Base-by-base conservation (phyloP, 2,888 invertebrate genomes). In the Sylvicola cinctus region DNA sequence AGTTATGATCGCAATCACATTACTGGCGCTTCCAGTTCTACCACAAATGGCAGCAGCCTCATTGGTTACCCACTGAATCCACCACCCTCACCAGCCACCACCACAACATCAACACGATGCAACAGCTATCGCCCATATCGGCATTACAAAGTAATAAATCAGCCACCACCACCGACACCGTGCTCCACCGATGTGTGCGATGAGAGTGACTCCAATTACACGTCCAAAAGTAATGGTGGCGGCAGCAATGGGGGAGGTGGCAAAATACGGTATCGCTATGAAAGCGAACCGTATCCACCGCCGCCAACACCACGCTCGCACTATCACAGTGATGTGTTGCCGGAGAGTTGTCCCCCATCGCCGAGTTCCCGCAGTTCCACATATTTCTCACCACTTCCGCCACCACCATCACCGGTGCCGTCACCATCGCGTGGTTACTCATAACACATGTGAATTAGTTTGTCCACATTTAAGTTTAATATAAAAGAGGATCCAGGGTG, bases 161-260 rank as follows among this genome's bases (percentile, higher is more conserved):
- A 80, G 53, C 83, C 85, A 0, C 90, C 90, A 6, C 91, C 90
- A 16, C 90, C 90, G 10, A 91, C 91, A 15, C 91, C 91, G 1
- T 91, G 88, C 50, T 85, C 85, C 43, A 90, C 91, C 25, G 91
- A 91, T 45, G 83, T 90, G 42, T 90, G 87, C 47, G 84, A 87
- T 53, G 85, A 85, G 55, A 81, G 81, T 16, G 85, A 85, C 48
- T 74, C 72, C 37, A 74, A 73, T 49, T 74, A 72, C 45, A 68
- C 71, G 10, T 61, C 65, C 28, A 62, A 65, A 38, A 63, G 61
- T 42, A 60, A 56, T 40, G 25, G 54, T 39, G 51, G 52, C 30
- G 52, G 57, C 36, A 52, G 51, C 38, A 47, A 49, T 52, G 48
- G 58, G 23, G 41, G 42, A 50, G 36, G 52, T 51, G 50, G 65